Evolutionary conservation across 2,888 invertebrate species (phyloP).

Genomic region (Sphinx pinastri): DNA sequence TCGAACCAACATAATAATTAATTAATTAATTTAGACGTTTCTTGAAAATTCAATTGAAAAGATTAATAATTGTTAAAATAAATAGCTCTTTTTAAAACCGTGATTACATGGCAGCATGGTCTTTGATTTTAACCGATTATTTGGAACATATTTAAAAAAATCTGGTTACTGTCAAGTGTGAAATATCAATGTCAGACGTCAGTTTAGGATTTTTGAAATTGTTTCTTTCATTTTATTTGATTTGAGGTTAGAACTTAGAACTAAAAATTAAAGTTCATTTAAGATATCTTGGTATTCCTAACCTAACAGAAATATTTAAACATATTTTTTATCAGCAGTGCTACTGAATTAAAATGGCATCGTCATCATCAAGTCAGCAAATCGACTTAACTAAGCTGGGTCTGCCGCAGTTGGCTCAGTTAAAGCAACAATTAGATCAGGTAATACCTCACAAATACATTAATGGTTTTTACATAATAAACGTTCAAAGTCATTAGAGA

Average conservation of each 20-base stretch:
- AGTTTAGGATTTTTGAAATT: background rate
- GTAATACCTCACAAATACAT: slow-evolving; percentile 61
- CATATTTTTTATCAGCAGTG: slow-evolving; percentile 31
- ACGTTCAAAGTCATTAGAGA: no score
- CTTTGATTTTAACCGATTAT: no score
- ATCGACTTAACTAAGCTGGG: slow-evolving; percentile 92
- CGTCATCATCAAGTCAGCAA: slow-evolving; percentile 87
- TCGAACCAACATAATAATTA: no score
- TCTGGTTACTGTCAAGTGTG: background rate
- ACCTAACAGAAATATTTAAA: background rate
- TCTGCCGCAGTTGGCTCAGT: slow-evolving; percentile 90
- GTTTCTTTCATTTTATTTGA: background rate
- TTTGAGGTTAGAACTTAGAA: slow-evolving; percentile 16
- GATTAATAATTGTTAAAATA: no score
- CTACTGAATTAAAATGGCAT: slow-evolving; percentile 74
- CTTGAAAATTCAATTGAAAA: no score
- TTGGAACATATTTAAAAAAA: no score
- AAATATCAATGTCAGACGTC: slow-evolving; percentile 6
- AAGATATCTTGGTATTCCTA: no score
- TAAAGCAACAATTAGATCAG: slow-evolving; percentile 95
- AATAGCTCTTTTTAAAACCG: no score
- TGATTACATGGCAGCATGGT: no score
- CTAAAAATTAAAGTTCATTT: background rate
- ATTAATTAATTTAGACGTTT: no score
- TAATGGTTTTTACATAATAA: no score